These are phyloP conservation scores for Felis catus DNA, from an alignment of 2,113 vertebrate species.

Conservation along the genomic window DNA sequence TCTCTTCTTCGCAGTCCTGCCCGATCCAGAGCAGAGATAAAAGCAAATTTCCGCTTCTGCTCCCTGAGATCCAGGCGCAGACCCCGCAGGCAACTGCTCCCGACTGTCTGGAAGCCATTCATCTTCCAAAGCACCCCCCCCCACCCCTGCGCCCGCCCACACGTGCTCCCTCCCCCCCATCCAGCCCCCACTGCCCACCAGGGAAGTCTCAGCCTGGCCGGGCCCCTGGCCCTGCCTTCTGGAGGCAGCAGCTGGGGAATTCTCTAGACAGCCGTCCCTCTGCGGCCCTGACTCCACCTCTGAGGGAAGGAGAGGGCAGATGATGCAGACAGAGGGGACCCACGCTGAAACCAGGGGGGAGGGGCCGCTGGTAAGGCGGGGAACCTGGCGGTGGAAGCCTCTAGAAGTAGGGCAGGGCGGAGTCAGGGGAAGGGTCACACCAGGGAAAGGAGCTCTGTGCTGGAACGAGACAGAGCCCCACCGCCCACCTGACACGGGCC, in stretches of 20 bases:
- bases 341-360: neutral
- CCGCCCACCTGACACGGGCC: neutral
- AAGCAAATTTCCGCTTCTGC: slow-evolving; percentile 68
- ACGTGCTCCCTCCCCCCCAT: neutral
- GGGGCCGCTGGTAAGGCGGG: neutral
- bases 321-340: neutral
- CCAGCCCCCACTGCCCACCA: neutral
- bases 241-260: slow-evolving; percentile 19
- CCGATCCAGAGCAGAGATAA: slow-evolving; percentile 51
- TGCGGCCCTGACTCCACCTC: neutral
- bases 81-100: slow-evolving; percentile 70
- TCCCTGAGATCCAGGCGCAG: slow-evolving; percentile 60
- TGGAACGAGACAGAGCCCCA: neutral
- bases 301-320: neutral
- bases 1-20: slow-evolving; percentile 28
- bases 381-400: neutral
- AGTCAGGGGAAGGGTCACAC: neutral
- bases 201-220: neutral
- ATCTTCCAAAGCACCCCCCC: slow-evolving; percentile 55
- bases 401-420: neutral
- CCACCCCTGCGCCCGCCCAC: neutral
- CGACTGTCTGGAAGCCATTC: slow-evolving; percentile 33
- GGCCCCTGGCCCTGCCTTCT: neutral
- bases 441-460: neutral
- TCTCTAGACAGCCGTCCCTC: neutral